Conservation (phyloP, 2,888 invertebrate species). For the Platynereis dumerilii region DNA sequence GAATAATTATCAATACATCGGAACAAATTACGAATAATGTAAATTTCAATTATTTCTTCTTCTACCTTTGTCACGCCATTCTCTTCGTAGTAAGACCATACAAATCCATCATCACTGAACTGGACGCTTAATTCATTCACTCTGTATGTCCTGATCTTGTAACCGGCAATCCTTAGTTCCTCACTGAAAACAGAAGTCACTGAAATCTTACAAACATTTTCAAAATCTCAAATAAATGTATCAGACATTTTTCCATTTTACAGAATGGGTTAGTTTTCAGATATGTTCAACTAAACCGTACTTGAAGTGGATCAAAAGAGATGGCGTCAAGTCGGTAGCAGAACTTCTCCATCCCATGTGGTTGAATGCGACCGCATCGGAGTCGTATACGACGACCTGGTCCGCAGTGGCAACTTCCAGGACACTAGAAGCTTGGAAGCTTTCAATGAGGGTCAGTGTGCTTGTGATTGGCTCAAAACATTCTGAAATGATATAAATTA, state of each 20-base stretch:
- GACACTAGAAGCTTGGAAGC: not conserved
- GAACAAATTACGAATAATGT: no score
- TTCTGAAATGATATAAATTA: not conserved
- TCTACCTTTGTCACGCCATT: not conserved
- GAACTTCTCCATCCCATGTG: no score
- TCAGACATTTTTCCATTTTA: no score
- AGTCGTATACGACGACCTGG: not conserved
- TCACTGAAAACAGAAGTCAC: no score
- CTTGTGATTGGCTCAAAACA: conserved; percentile 6
- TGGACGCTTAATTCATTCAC: not conserved
- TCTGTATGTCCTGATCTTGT: not conserved
- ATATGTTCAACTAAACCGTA: no score
- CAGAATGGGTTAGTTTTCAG: no score
- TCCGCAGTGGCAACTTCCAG: not conserved
- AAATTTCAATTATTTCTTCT: no score
- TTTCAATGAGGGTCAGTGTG: not conserved
- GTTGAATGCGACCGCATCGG: not conserved
- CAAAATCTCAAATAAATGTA: no score
- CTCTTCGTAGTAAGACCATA: conserved; percentile 7
- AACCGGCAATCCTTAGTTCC: not conserved
- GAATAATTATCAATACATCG: no score
- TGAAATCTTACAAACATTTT: no score
- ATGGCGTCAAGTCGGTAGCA: no score
- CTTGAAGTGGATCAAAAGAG: no score
- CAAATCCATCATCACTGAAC: not conserved